Percentiles rank a stretch among this genome's conserved stretches.
phyloP scores from a whole-genome alignment of 1,140 invertebrate species.

The Drosophila navojoa region DNA sequence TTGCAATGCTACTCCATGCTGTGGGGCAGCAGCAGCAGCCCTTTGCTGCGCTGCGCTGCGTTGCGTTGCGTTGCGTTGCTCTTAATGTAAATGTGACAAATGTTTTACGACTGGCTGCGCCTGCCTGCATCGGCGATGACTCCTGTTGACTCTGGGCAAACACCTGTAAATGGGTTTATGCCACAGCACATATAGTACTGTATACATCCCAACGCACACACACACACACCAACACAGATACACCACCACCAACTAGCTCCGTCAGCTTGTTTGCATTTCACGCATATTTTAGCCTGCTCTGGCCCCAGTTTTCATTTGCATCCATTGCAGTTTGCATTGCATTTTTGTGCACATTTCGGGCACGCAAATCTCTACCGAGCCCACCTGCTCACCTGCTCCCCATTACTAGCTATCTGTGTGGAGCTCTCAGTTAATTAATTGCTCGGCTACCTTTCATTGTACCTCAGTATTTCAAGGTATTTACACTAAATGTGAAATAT shows the following conservation, averaged over 20 bases:
- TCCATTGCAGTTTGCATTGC: constrained; percentile 35
- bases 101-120: constrained; percentile 74
- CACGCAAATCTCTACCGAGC: constrained; percentile 9
- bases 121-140: constrained; percentile 54
- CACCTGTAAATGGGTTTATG: constrained; percentile 79
- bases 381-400: neutral
- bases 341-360: constrained; percentile 61
- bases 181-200: constrained; percentile 39
- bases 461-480: constrained; percentile 20
- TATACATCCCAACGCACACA: constrained; percentile 9
- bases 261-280: constrained; percentile 57
- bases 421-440: constrained; percentile 40
- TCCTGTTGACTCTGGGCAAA: constrained; percentile 74
- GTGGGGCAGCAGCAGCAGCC: neutral
- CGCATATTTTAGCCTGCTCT: constrained; percentile 58
- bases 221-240: neutral
- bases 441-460: constrained; percentile 5
- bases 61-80: constrained; percentile 44
- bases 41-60: neutral
- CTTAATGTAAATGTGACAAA: constrained; percentile 82
- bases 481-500: neutral
- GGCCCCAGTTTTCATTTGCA: constrained; percentile 24
- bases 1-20: neutral
- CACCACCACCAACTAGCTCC: constrained; percentile 2
- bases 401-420: neutral